Evolutionary conservation across 2,888 invertebrate species (phyloP).

Genomic region (Orthosia incerta): DNA sequence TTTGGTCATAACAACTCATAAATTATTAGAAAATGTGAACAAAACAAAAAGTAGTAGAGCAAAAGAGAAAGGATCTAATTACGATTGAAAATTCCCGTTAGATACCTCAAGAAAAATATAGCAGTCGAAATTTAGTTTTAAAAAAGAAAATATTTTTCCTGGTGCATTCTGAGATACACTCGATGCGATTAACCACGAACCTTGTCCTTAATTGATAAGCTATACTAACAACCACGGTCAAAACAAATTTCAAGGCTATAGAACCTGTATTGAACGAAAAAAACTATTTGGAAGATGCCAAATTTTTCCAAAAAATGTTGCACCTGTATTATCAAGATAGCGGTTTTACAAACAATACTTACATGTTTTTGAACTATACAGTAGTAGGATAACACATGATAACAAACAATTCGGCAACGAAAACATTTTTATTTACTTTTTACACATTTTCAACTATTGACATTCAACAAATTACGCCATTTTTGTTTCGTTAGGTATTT

Average conservation of each 20-base stretch:
- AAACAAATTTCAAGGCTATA: constrained; percentile 70
- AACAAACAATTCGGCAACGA: constrained; percentile 76
- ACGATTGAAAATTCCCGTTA: constrained; percentile 54
- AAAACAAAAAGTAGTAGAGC: constrained; percentile 59
- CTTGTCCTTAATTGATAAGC: constrained; percentile 72
- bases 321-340: background rate
- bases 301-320: constrained; percentile 39
- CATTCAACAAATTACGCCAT: constrained; percentile 84
- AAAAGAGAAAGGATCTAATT: constrained; percentile 72
- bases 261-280: constrained; percentile 64
- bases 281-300: constrained; percentile 61
- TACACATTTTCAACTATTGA: constrained; percentile 83
- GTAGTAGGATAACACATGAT: constrained; percentile 75
- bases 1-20: background rate
- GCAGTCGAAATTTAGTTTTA: constrained; percentile 16
- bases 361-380: constrained; percentile 80
- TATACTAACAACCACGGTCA: constrained; percentile 59
- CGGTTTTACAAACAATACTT: constrained; percentile 70
- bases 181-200: constrained; percentile 55
- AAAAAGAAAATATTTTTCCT: constrained; percentile 49
- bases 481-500: constrained; percentile 76
- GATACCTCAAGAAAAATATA: background rate
- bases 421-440: constrained; percentile 88
- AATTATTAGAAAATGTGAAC: constrained; percentile 23
- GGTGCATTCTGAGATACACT: constrained; percentile 49